phyloP scores from a whole-genome alignment of 2,888 invertebrate genomes.

The Margaritifera margaritifera region DNA sequence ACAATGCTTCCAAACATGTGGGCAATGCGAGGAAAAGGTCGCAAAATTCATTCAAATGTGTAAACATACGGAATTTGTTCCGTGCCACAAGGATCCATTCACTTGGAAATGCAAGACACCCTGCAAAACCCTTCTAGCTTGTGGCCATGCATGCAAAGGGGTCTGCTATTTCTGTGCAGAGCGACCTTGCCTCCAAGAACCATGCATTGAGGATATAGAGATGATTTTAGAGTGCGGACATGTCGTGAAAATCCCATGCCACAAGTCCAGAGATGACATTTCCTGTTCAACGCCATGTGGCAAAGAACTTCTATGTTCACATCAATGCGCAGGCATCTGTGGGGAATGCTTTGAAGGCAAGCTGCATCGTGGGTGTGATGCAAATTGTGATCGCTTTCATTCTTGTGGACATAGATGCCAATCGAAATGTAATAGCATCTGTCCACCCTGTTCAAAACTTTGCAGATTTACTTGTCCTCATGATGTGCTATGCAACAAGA shows the following conservation, averaged over 20 bases:
- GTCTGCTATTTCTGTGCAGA: too few relatives aligned
- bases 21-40: conserved; percentile 10
- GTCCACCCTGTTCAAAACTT: not conserved
- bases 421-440: conserved; percentile 2
- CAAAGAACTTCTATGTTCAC: too few relatives aligned
- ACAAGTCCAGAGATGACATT: too few relatives aligned
- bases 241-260: too few relatives aligned
- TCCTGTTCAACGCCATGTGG: too few relatives aligned
- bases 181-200: too few relatives aligned
- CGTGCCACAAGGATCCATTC: conserved; percentile 4
- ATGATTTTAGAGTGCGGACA: too few relatives aligned
- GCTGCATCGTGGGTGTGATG: not conserved
- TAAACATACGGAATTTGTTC: conserved; percentile 8
- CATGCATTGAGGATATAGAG: too few relatives aligned
- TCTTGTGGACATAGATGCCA: conserved; percentile 1
- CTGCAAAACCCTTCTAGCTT: conserved; percentile 10
- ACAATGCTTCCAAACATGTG: conserved; percentile 10
- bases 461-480: too few relatives aligned
- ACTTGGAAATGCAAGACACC: conserved; percentile 4
- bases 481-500: too few relatives aligned
- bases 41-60: conserved; percentile 10
- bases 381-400: not conserved
- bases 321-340: not conserved
- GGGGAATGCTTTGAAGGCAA: not conserved
- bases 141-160: conserved; percentile 5